Base-by-base conservation (phyloP, 92 coral and sea anemone species). In the Diadumene lineata region DNA sequence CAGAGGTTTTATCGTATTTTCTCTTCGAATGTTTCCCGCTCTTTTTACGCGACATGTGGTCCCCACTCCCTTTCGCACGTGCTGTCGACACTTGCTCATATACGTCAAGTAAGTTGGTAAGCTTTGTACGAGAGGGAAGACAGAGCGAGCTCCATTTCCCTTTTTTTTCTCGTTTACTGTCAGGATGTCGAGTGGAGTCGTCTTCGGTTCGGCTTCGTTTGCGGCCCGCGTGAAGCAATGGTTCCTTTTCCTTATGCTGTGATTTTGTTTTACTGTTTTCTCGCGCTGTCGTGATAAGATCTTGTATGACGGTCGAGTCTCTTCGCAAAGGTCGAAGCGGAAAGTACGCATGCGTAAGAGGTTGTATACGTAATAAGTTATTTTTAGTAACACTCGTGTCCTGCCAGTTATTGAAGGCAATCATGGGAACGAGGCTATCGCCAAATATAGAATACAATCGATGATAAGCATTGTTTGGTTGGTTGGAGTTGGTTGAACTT, bases 381-480 rank as follows among this genome's bases (percentile, higher is more conserved):
- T 71, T 91, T 56, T 86, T 90, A 56, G 97, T 91, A 29, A 87
- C 80, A 43, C 79, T 86, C 38, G 84, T 88, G 60, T 91, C 97
- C 55, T 91, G 97, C 97, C 97, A 91, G 79, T 91, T 91, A 74
- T 91, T 91, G 71, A 88, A 86, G 34, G 93, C 93, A 50, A 85
- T 76, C 74, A 82, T 76, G 34, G 97, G 97, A 3, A 82, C 74
- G 65, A 91, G 81, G 46, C 97, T 88, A 43, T 91, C 97, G 34
- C 97, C 97, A 72, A 91, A 91, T 32, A 85, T 86, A 13, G 86
- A 92, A 71, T 91, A 88, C 34, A 91, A 81, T 74, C 89, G 97
- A 31, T 88, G 84, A 74, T 91, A 91, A 4, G 79, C 73, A 77
- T 82, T 92, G 73, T 81, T 83, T 0, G 93, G 86, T 34, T 78